Conservation (phyloP, 2,113 vertebrate genomes). For the Oceanodroma tethys region DNA sequence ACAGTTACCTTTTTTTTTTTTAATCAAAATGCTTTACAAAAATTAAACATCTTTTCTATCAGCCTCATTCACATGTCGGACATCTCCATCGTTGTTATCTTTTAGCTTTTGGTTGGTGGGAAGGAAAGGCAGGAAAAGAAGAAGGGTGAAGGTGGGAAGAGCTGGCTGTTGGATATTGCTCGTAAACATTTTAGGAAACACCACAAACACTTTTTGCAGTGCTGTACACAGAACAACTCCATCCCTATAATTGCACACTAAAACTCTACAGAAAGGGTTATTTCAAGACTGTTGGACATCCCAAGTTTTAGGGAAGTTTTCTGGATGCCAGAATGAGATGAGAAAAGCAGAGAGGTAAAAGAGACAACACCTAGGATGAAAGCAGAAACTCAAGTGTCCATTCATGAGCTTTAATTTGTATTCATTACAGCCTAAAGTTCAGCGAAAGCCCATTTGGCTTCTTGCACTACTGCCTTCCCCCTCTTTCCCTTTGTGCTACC, state of each 20-base stretch:
- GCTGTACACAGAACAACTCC: neutral
- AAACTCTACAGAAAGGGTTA: neutral
- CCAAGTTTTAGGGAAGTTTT: neutral
- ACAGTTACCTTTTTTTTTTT: neutral
- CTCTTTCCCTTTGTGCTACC: neutral
- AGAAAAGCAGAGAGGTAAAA: neutral
- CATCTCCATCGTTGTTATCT: neutral
- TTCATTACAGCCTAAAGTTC: neutral
- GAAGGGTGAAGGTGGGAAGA: neutral
- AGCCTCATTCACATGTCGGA: rapidly evolving
- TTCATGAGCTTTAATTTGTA: neutral
- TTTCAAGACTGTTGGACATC: neutral
- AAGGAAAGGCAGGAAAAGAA: neutral
- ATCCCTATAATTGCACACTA: neutral
- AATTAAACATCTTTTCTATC: neutral
- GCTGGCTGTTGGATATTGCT: neutral
- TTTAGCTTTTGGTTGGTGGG: neutral
- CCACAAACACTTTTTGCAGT: neutral
- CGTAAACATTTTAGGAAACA: neutral
- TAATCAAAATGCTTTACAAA: neutral
- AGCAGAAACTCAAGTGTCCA: neutral
- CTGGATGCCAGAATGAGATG: neutral
- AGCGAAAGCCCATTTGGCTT: neutral
- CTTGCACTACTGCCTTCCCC: neutral
- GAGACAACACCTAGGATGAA: neutral